These are phyloP conservation scores for Agapornis canus DNA, from an alignment of 2,797 vertebrate species.

Conservation along the genomic window DNA sequence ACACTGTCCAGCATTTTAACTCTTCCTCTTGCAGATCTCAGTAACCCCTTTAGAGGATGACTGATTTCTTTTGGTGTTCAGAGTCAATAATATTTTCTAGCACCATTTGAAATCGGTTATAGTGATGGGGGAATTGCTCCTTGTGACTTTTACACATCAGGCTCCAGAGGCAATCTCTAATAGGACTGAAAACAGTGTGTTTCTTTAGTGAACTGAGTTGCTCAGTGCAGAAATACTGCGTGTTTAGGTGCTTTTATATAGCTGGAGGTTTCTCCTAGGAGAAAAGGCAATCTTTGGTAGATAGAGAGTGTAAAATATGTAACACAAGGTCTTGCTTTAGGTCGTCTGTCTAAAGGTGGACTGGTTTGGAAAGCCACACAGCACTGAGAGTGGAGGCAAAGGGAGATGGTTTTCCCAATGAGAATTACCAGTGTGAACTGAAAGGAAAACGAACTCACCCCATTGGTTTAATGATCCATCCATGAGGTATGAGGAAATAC, in stretches of 20 bases:
- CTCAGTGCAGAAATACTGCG: not conserved
- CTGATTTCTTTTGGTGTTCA: slow-evolving; percentile 99
- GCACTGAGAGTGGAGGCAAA: not conserved
- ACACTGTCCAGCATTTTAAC: not conserved
- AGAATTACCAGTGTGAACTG: not conserved
- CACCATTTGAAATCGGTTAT: slow-evolving; percentile 99
- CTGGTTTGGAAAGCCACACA: not conserved
- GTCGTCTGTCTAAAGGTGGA: not conserved
- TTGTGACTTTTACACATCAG: not conserved
- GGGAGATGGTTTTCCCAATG: not conserved
- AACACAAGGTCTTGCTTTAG: not conserved
- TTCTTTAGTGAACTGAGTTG: not conserved
- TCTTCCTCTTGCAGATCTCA: not conserved
- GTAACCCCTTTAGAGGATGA: slow-evolving; percentile 92
- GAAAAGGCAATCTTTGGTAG: not conserved
- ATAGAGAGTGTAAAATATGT: not conserved
- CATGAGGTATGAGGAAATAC: not conserved
- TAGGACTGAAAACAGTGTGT: not conserved
- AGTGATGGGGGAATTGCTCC: slow-evolving; percentile 89
- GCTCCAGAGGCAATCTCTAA: not conserved
- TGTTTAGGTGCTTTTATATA: not conserved
- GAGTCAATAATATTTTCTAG: slow-evolving; percentile 94
- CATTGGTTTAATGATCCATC: not conserved
- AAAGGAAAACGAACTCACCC: not conserved
- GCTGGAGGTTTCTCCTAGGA: not conserved